A percentile compares a stretch with the other conserved stretches of the same genome.
Conservation (phyloP, 2,888 invertebrate species). For the Heterodera filipjevi region DNA sequence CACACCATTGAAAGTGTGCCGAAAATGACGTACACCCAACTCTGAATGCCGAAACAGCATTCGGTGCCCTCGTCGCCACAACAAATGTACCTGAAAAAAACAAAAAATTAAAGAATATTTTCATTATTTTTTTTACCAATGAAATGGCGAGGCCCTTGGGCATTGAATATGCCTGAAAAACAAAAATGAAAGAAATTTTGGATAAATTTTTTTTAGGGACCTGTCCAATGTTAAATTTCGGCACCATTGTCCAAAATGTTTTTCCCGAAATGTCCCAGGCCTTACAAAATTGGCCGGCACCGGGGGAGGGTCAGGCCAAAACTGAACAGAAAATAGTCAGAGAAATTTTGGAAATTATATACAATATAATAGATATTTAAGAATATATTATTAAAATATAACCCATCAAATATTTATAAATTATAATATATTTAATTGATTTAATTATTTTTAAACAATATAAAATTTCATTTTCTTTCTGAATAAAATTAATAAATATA, state of each 20-base stretch:
- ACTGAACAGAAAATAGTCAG: slow-evolving; percentile 2
- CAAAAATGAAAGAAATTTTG: slow-evolving; percentile 8
- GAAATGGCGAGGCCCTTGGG: slow-evolving; percentile 56
- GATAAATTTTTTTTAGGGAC: slow-evolving; percentile 37
- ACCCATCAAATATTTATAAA: no score
- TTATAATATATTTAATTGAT: no score
- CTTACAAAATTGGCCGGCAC: slow-evolving; percentile 32
- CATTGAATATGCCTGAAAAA: slow-evolving; percentile 62
- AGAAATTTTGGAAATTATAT: no score
- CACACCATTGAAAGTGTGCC: slow-evolving; percentile 41
- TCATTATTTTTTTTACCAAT: slow-evolving; percentile 41
- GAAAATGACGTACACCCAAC: slow-evolving; percentile 50
- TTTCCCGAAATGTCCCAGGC: slow-evolving; percentile 56
- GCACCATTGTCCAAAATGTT: slow-evolving; percentile 63
- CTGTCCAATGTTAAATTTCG: slow-evolving; percentile 55
- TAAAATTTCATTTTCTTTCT: no score
- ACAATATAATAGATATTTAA: no score
- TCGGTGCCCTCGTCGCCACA: slow-evolving; percentile 56
- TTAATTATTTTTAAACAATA: no score
- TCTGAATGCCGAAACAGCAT: slow-evolving; percentile 62
- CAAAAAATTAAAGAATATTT: no score
- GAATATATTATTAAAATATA: no score
- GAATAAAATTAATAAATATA: no score
- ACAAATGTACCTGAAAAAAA: slow-evolving; percentile 54
- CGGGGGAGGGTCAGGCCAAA: slow-evolving; percentile 44